These are phyloP conservation scores for Spodoptera litura DNA, from an alignment of 1,140 invertebrate species.

Conservation along the genomic window DNA sequence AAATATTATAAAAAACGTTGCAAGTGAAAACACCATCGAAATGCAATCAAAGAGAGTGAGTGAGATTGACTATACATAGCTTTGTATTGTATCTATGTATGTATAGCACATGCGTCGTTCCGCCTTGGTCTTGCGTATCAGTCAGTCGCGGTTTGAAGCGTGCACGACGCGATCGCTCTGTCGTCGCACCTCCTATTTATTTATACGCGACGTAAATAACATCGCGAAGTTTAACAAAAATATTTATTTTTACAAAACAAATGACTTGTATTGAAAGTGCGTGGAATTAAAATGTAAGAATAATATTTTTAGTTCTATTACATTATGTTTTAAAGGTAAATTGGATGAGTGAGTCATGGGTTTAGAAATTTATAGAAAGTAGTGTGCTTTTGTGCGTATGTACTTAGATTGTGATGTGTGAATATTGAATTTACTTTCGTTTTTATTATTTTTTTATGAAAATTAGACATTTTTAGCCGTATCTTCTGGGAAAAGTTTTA, in stretches of 20 bases:
- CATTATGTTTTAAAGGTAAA: background rate
- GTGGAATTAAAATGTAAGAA: conserved; percentile 26
- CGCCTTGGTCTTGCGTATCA: background rate
- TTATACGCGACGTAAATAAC: conserved; percentile 17
- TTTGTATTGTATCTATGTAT: background rate
- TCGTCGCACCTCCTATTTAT: background rate
- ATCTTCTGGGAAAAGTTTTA: too few species aligned
- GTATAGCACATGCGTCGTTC: background rate
- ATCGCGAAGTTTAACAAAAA: conserved; percentile 13
- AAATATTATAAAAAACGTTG: too few species aligned
- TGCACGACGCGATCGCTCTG: background rate
- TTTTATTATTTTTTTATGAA: too few species aligned
- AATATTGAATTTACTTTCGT: too few species aligned
- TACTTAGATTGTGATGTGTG: too few species aligned
- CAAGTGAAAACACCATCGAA: background rate
- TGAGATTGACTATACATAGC: background rate
- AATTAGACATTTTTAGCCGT: too few species aligned
- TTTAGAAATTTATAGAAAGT: too few species aligned
- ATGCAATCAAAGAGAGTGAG: background rate
- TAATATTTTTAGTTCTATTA: background rate
- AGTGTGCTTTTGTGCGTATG: too few species aligned
- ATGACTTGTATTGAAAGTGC: background rate
- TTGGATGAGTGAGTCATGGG: too few species aligned
- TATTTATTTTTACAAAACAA: background rate
- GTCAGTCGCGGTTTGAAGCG: background rate